Base-by-base conservation (phyloP, 2,888 invertebrate genomes). In the Cactoblastis cactorum region DNA sequence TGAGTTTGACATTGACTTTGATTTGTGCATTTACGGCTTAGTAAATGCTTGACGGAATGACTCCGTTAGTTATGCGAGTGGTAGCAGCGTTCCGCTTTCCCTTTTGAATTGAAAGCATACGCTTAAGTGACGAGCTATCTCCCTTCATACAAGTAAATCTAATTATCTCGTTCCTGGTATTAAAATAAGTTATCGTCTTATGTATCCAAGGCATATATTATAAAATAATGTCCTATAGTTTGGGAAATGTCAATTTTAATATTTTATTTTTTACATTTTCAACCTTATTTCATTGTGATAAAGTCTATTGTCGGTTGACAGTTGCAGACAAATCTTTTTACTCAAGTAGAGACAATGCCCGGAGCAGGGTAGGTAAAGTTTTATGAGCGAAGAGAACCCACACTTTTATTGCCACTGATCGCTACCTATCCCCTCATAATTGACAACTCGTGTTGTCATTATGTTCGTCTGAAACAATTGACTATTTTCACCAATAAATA, bases 1-100 rank as follows among this genome's bases (percentile, higher is more conserved):
- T 84, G 84, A 83, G 74, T 83, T 83, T 86, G 87, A 86, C 88
- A 88, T 87, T 88, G 88, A 87, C 85, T 85, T 85, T 88, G 84
- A 86, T 87, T 89, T 85, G 80, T 82, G 74, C 79, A 82, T 85
- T 87, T 84, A 89, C 77, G 72, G 78, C 74, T 82, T 83, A 78
- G 77, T 79, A 76, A 83, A 82, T 74, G 71, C 73, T 74, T 74
- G 65, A 68, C 69, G 63, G 72, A 77, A 74, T 67, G 43, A 59
- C 69, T 68, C 63, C 67, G 73, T 73, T 69, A 28, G 43, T 43
- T 28, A 43, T 43, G 8, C 24, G 28, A 43, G 41, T 43, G 32
- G 28, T 9, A 43, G 43, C 11, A 8, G 43, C 43, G 28, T 43
- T 17, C 43, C 28, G 43, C 28, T 43, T 43, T 43, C 43, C 43